Conservation (phyloP, 2,797 vertebrate species). For the Erpetoichthys calabaricus region DNA sequence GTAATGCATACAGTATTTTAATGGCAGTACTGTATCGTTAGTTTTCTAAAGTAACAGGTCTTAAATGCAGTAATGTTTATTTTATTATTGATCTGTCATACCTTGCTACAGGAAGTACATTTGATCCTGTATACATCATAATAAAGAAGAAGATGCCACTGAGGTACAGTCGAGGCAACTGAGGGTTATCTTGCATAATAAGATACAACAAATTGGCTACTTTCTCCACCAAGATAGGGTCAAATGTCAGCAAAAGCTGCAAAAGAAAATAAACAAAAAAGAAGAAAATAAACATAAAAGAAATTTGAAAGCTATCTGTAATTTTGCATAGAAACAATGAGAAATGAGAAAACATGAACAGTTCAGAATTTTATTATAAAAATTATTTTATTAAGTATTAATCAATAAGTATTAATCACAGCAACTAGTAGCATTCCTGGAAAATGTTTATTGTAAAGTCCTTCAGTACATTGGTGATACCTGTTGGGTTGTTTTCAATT, state of each 20-base stretch:
- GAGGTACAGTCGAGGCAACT: constrained; percentile 90
- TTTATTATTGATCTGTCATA: constrained; percentile 32
- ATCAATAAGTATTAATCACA: too few relatives aligned
- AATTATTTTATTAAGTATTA: background rate
- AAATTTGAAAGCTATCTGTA: background rate
- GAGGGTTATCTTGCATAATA: constrained; percentile 96
- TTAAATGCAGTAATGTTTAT: background rate
- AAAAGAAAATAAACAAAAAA: constrained; percentile 10
- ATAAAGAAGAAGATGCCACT: constrained; percentile 96
- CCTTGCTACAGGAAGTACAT: constrained; percentile 93
- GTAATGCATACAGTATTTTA: too few relatives aligned
- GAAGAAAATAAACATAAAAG: background rate
- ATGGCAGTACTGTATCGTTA: too few relatives aligned
- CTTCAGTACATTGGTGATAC: too few relatives aligned
- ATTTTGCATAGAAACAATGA: background rate
- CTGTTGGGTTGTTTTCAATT: too few relatives aligned
- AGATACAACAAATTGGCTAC: constrained; percentile 78
- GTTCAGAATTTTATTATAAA: background rate
- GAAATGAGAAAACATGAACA: background rate
- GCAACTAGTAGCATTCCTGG: background rate
- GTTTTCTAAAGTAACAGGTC: too few relatives aligned
- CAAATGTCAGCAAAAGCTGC: constrained; percentile 90
- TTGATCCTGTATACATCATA: constrained; percentile 99
- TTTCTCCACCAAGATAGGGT: constrained; percentile 96
- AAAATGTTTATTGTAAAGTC: too few relatives aligned